A percentile compares a stretch with the other conserved stretches of the same genome.
Evolutionary conservation across 2,113 vertebrate species (phyloP).

Genomic region (Nettapus auritus): DNA sequence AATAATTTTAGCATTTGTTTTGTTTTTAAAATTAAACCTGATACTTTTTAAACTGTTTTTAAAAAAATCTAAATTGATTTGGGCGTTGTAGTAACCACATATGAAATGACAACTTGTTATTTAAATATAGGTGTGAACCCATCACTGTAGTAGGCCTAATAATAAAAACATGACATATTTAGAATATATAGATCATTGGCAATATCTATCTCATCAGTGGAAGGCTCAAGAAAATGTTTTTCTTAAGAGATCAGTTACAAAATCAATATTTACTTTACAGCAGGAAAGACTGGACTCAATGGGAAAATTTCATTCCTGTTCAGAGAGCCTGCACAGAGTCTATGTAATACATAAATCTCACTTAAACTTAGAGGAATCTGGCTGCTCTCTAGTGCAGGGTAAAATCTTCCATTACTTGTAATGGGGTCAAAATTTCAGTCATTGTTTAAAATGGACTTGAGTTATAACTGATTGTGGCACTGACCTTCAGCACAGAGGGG

Average conservation of each 20-base stretch:
- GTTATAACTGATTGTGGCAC: accelerated
- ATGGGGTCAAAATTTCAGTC: background rate
- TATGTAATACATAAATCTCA: background rate
- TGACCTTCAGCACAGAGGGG: background rate
- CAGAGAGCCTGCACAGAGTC: background rate
- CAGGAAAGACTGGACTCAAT: background rate
- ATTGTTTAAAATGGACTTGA: background rate
- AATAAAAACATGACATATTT: background rate
- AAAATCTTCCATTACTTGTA: background rate
- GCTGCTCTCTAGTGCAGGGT: background rate
- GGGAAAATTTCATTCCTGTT: background rate
- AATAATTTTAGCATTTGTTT: background rate
- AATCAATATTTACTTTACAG: slow-evolving; percentile 6
- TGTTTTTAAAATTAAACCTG: background rate
- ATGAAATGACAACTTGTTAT: background rate
- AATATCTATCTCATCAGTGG: background rate
- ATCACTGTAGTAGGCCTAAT: accelerated
- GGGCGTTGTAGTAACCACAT: background rate
- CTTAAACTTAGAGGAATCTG: background rate
- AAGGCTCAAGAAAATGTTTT: background rate
- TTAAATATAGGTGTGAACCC: background rate
- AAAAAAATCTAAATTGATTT: background rate
- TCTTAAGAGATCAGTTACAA: background rate
- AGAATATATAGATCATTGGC: background rate
- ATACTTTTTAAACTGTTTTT: background rate